phyloP scores from a whole-genome alignment of 64 coral and sea anemone species.

The Trachythela sp. region DNA sequence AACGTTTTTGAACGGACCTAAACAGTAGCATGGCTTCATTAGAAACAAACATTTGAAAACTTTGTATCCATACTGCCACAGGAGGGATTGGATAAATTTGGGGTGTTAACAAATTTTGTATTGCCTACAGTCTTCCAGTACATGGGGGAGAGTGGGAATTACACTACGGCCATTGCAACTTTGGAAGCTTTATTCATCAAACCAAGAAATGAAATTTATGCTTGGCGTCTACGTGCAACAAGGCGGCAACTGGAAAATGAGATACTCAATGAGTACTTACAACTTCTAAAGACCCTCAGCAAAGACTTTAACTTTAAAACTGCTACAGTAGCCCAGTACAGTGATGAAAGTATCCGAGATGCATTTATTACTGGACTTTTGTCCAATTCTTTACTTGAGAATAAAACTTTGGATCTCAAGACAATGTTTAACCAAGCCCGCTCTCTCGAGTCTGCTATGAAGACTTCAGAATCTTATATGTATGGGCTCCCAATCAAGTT shows the following conservation, averaged over 20 bases:
- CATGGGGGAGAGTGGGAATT: conserved; percentile 39
- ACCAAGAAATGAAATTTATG: conserved; percentile 65
- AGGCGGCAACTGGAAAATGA: background rate
- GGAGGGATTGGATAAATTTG: no score
- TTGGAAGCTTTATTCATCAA: conserved; percentile 45
- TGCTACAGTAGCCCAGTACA: conserved; percentile 9
- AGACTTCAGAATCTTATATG: conserved; percentile 39
- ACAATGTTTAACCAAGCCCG: conserved; percentile 42
- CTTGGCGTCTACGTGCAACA: conserved; percentile 32
- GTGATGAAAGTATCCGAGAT: conserved; percentile 11
- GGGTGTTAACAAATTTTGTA: conserved; percentile 44
- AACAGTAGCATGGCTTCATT: conserved; percentile 49
- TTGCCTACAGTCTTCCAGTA: conserved; percentile 41
- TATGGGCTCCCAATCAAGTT: no score
- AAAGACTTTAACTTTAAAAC: conserved; percentile 18
- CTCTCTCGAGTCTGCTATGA: conserved; percentile 36
- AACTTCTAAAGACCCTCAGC: conserved; percentile 24
- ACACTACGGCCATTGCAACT: conserved; percentile 31
- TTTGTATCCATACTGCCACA: conserved; percentile 32
- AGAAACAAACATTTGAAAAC: conserved; percentile 47
- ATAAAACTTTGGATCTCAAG: conserved; percentile 51
- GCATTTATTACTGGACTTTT: conserved; percentile 29
- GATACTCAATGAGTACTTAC: no score
- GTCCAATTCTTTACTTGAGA: conserved; percentile 49
- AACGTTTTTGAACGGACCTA: no score